These are phyloP conservation scores for Vollenhovia emeryi DNA, from an alignment of 1,140 invertebrate species.

Conservation along the genomic window DNA sequence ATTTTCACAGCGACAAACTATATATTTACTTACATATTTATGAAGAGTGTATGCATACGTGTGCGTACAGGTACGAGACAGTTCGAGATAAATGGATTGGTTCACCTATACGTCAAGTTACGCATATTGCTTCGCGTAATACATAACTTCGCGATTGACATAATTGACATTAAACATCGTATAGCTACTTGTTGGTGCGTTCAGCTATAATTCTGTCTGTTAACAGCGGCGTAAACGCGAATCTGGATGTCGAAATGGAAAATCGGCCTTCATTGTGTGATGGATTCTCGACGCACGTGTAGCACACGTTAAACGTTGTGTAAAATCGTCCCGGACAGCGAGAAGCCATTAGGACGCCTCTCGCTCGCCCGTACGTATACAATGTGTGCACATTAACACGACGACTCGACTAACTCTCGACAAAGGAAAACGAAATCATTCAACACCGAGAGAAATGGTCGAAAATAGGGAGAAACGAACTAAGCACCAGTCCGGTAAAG, in stretches of 20 bases:
- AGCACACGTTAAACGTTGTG: slow-evolving; percentile 67
- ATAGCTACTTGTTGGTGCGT: not conserved
- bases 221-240: not conserved
- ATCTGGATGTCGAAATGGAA: not conserved
- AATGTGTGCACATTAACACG: slow-evolving; percentile 71
- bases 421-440: slow-evolving; percentile 70
- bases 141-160: not conserved
- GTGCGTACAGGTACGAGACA: slow-evolving; percentile 68
- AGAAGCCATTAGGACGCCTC: slow-evolving; percentile 56
- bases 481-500: slow-evolving; percentile 79
- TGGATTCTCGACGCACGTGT: slow-evolving; percentile 62
- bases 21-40: slow-evolving; percentile 74
- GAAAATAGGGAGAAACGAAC: slow-evolving; percentile 76
- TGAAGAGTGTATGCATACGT: slow-evolving; percentile 69
- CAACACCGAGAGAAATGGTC: slow-evolving; percentile 74
- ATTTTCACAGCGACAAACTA: slow-evolving; percentile 73
- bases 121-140: not conserved
- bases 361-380: slow-evolving; percentile 60
- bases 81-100: not conserved
- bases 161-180: slow-evolving; percentile 5
- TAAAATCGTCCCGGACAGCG: slow-evolving; percentile 67
- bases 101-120: not conserved
- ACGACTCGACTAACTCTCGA: slow-evolving; percentile 71
- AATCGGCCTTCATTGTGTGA: not conserved
- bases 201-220: slow-evolving; percentile 1